Base-by-base conservation (phyloP, 1,140 invertebrate genomes). In the Drosophila busckii region DNA sequence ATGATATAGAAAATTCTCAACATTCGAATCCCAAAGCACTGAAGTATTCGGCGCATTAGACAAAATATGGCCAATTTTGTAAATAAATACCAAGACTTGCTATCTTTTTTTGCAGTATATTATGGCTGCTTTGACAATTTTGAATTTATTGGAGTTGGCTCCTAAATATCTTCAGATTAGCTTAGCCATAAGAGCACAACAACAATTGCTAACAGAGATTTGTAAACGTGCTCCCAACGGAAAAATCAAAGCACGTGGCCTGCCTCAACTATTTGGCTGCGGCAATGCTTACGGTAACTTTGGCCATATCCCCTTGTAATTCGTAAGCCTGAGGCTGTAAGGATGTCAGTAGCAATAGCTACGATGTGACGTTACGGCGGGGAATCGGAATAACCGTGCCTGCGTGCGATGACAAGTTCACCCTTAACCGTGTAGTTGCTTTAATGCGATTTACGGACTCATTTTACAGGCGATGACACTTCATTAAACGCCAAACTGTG, bases 391-490 rank as follows among this genome's bases (percentile, higher is more conserved):
- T 32, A 10, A 23, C 37, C 61, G 38, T 41, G n/a, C n/a, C n/a
- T n/a, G n/a, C 63, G 62, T 70, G 46, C 31, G n/a, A 45, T 73
- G 75, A 73, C 73, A 73, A 60, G 59, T 64, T 80, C 60, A 78
- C 70, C 78, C 67, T 56, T 66, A 78, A 69, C 63, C 55, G 54
- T 71, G 60, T 75, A 80, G 70, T 82, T 69, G 48, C 53, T 84
- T 69, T 83, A 83, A 84, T 83, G 49, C 80, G 78, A 84, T 82
- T 82, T 82, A 75, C 66, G 70, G 70, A 82, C 76, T 82, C 76
- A 83, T 82, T 83, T 82, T 82, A 82, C 76, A 82, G 78, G 66
- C 76, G 76, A 83, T 82, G 76, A 82, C 76, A 82, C 76, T 82
- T 82, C 76, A 82, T 82, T 82, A 82, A 83, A 78, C 62, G 70